A percentile compares a stretch with the other conserved stretches of the same genome.
Evolutionary conservation across 2,888 invertebrate genomes (phyloP).

Genomic region (Fabriciana adippe): DNA sequence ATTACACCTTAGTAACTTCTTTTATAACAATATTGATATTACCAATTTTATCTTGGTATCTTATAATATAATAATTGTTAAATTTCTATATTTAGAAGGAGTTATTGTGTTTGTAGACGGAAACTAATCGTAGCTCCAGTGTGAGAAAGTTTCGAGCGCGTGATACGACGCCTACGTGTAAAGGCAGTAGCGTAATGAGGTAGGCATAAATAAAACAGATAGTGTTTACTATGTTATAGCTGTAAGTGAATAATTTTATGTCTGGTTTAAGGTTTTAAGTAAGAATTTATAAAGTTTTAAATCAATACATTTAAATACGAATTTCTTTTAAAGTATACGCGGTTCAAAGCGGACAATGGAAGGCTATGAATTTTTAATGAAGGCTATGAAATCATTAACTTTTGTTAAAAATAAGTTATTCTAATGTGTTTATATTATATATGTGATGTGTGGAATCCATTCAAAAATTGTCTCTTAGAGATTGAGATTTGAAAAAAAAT

Average conservation of each 20-base stretch:
- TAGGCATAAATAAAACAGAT: constrained; percentile 15
- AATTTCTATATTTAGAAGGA: constrained; percentile 27
- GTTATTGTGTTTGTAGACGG: constrained; percentile 29
- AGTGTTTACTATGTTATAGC: neutral
- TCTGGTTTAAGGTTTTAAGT: neutral
- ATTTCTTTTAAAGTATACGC: too few species aligned
- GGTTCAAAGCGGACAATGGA: too few species aligned
- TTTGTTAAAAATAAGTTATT: too few species aligned
- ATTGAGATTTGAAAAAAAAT: too few species aligned
- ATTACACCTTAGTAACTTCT: too few species aligned
- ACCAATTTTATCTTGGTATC: constrained; percentile 1
- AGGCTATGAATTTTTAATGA: too few species aligned
- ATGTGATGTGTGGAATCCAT: too few species aligned
- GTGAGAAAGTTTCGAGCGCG: constrained; percentile 35
- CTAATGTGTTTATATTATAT: too few species aligned
- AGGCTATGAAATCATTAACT: too few species aligned
- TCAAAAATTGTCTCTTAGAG: too few species aligned
- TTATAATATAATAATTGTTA: constrained; percentile 12
- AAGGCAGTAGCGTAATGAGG: constrained; percentile 28
- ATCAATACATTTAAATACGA: too few species aligned
- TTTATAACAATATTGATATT: neutral
- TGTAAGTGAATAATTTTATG: neutral
- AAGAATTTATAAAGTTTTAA: too few species aligned
- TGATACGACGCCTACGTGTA: constrained; percentile 40
- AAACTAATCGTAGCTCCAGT: constrained; percentile 30